A percentile compares a stretch with the other conserved stretches of the same genome.
phyloP scores from a whole-genome alignment of 2,888 invertebrate genomes.

The Alsophila aescularia region DNA sequence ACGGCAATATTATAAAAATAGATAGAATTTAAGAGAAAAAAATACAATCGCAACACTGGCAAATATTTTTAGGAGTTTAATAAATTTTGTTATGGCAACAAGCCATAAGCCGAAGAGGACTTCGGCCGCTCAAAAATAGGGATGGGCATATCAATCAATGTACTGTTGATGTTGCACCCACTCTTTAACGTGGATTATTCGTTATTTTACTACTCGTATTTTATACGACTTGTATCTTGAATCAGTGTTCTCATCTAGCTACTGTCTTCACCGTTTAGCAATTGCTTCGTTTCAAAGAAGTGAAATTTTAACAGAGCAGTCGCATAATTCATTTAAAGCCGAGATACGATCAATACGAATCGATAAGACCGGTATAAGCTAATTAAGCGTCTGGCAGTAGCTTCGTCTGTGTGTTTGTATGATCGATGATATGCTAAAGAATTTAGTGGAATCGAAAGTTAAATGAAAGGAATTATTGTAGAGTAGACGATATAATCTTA shows the following conservation, averaged over 20 bases:
- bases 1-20: no score
- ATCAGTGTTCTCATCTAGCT: constrained; percentile 12
- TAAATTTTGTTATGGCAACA: no score
- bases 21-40: no score
- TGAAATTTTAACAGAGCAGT: constrained; percentile 29
- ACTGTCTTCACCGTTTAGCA: constrained; percentile 24
- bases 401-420: constrained; percentile 18
- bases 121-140: no score
- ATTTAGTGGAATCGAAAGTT: constrained; percentile 24
- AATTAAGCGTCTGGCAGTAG: constrained; percentile 24
- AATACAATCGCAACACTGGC: no score
- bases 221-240: not conserved
- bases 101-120: no score
- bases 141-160: no score
- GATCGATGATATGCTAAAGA: constrained; percentile 25
- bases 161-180: no score
- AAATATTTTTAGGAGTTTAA: no score
- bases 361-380: constrained; percentile 26
- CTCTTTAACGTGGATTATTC: no score
- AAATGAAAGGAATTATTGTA: not conserved
- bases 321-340: constrained; percentile 25
- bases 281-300: constrained; percentile 25
- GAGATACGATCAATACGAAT: constrained; percentile 24
- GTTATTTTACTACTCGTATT: no score
- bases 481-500: not conserved